Conservation (phyloP, 2,113 vertebrate species). For the Pteropus alecto region DNA sequence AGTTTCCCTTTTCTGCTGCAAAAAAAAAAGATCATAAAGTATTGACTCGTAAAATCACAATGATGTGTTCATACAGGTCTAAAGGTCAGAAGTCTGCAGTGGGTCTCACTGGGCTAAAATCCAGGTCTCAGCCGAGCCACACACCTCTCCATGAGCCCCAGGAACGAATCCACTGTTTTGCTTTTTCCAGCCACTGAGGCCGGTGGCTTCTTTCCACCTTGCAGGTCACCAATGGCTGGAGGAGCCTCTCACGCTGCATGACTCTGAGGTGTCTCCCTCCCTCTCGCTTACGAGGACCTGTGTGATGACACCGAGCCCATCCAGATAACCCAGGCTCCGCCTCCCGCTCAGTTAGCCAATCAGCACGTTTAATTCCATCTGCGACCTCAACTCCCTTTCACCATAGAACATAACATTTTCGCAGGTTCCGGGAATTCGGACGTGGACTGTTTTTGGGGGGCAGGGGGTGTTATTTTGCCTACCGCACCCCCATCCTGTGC, state of each 20-base stretch:
- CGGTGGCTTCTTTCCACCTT: background rate
- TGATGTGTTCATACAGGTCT: rapidly evolving
- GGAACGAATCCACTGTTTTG: rapidly evolving
- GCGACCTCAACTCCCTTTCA: background rate
- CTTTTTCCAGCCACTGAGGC: background rate
- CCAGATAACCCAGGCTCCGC: rapidly evolving
- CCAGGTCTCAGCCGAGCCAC: rapidly evolving
- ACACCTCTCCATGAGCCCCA: background rate
- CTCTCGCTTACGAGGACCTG: rapidly evolving
- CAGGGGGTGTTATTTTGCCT: background rate
- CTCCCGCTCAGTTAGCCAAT: too few species aligned
- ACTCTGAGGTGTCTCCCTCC: rapidly evolving
- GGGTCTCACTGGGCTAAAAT: rapidly evolving
- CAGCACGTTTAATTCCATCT: background rate
- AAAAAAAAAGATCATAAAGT: too few species aligned
- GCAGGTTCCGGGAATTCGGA: background rate
- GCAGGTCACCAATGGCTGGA: rapidly evolving
- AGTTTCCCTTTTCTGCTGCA: background rate
- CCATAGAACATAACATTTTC: background rate
- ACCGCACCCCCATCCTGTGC: too few species aligned
- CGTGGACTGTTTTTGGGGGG: background rate
- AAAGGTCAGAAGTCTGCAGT: background rate
- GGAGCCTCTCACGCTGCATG: rapidly evolving
- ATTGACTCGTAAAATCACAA: too few species aligned
- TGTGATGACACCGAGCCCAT: rapidly evolving